Base-by-base conservation (phyloP, 1,140 invertebrate species). In the Contarinia nasturtii region DNA sequence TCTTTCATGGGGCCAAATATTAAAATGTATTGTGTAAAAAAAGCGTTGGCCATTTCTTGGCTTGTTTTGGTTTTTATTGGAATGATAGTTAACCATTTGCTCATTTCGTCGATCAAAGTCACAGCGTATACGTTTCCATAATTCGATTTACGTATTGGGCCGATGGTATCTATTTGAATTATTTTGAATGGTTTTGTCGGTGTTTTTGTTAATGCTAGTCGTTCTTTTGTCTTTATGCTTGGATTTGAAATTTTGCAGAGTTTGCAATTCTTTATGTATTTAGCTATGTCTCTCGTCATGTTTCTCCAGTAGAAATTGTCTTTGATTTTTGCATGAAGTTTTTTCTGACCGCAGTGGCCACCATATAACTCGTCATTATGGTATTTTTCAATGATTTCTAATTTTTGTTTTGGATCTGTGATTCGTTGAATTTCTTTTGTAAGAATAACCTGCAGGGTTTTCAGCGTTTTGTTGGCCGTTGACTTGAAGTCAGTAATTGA, bases 341-440 rank as follows among this genome's bases (percentile, higher is more conserved):
- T 52, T 34, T 54, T 36, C 33, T 58, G 50, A 12, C 60, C 61
- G 22, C 45, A 50, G 51, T 65, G 60, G 21, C 57, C 61, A 45
- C 51, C 47, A 33, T 52, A 41, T 33, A 54, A 54, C 38, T 44
- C 51, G 40, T 48, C 38, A 48, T 63, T 57, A 51, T 51, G 7
- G 14, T 34, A 34, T 7, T n/a, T n/a, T n/a, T n/a, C n/a, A n/a
- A n/a, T n/a, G n/a, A n/a, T n/a, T n/a, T n/a, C n/a, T n/a, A n/a
- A n/a, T n/a, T n/a, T n/a, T n/a, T n/a, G n/a, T n/a, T n/a, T n/a
- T n/a, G n/a, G n/a, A n/a, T n/a, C n/a, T n/a, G n/a, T n/a, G n/a
- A n/a, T n/a, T n/a, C n/a, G n/a, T n/a, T n/a, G n/a, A n/a, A n/a
- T n/a, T n/a, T n/a, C n/a, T n/a, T n/a, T n/a, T n/a, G n/a, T n/a